Evolutionary conservation across 2,888 invertebrate species (phyloP).

Genomic region (Phasia obesa): DNA sequence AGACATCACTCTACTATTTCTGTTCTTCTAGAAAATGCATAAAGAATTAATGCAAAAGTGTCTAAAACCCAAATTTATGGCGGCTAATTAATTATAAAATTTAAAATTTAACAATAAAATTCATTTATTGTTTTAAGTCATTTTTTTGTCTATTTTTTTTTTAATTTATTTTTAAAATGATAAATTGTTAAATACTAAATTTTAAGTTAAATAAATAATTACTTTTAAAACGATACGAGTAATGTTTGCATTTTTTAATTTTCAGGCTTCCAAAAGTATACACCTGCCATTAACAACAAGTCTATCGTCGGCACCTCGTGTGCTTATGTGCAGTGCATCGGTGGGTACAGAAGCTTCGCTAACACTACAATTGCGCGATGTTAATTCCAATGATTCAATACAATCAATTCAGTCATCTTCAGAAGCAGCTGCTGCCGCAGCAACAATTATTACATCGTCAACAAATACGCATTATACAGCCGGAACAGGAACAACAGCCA

Average conservation of each 20-base stretch:
- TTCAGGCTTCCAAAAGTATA: constrained; percentile 82
- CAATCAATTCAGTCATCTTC: constrained; percentile 72
- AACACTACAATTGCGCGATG: constrained; percentile 82
- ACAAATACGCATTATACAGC: constrained; percentile 54
- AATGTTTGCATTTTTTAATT: background rate
- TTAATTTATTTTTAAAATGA: no score
- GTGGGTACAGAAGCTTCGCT: constrained; percentile 82
- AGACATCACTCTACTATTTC: no score
- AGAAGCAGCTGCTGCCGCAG: constrained; percentile 57
- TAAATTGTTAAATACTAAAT: no score
- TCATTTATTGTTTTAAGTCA: constrained; percentile 30
- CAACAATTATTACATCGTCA: constrained; percentile 54
- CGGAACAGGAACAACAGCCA: constrained; percentile 58
- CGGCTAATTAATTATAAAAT: constrained; percentile 54
- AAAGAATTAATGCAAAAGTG: no score
- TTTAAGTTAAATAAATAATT: background rate
- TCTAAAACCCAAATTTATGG: constrained; percentile 9
- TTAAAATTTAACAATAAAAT: background rate
- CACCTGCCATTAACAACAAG: constrained; percentile 82
- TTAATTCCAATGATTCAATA: constrained; percentile 76
- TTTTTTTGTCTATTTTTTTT: background rate
- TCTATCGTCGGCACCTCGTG: constrained; percentile 78
- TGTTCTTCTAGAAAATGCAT: no score
- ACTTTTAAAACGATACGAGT: constrained; percentile 11
- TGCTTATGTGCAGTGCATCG: constrained; percentile 82